phyloP scores from a whole-genome alignment of 2,113 vertebrate genomes.

The Larimichthys polyactis region DNA sequence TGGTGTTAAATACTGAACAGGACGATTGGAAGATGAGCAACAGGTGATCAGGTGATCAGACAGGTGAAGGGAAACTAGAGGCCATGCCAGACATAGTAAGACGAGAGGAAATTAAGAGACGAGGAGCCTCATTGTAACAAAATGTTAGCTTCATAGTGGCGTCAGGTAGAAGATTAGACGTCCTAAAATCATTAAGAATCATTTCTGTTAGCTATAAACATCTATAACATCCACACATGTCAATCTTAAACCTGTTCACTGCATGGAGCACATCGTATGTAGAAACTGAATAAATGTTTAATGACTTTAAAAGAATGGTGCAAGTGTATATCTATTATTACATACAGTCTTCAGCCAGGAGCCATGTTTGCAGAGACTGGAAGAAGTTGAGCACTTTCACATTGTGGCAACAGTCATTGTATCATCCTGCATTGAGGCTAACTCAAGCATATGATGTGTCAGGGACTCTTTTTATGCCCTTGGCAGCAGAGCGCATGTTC shows the following conservation, averaged over 20 bases:
- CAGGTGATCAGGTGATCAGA: too few species aligned
- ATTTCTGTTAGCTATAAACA: too few species aligned
- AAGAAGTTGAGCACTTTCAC: slow-evolving; percentile 46
- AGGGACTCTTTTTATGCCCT: slow-evolving; percentile 57
- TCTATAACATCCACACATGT: too few species aligned
- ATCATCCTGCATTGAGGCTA: slow-evolving; percentile 57
- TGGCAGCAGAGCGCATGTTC: slow-evolving; percentile 26
- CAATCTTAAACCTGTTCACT: background rate
- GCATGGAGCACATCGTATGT: background rate
- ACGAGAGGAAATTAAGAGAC: too few species aligned
- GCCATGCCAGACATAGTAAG: too few species aligned
- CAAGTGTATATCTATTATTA: background rate
- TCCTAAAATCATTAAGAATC: too few species aligned
- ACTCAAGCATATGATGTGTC: slow-evolving; percentile 65
- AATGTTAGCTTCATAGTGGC: too few species aligned
- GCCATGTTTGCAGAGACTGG: slow-evolving; percentile 54
- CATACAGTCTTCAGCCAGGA: slow-evolving; percentile 24
- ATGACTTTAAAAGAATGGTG: background rate
- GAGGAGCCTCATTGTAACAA: too few species aligned
- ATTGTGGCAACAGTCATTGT: slow-evolving; percentile 54
- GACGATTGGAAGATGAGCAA: too few species aligned
- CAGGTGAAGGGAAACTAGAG: too few species aligned
- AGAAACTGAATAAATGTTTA: background rate
- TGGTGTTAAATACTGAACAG: too few species aligned
- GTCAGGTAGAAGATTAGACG: too few species aligned